These are phyloP conservation scores for Athalia circularis DNA, from an alignment of 2,888 invertebrate species.

Conservation along the genomic window DNA sequence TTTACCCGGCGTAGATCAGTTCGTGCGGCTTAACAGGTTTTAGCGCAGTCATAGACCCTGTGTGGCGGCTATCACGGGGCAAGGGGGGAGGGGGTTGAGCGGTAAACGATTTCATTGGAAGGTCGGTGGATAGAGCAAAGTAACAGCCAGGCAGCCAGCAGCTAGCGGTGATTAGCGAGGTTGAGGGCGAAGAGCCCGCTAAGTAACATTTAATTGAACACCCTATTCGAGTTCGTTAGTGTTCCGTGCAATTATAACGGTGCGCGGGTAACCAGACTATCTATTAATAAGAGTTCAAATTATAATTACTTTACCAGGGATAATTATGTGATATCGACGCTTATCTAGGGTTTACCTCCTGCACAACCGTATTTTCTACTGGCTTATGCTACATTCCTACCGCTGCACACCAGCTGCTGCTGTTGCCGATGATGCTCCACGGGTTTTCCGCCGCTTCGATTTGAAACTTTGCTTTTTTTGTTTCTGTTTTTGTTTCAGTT, in stretches of 20 bases:
- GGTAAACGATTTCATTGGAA: slow-evolving; percentile 41
- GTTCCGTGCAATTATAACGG: slow-evolving; percentile 60
- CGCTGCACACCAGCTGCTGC: too few species aligned
- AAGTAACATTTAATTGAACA: slow-evolving; percentile 70
- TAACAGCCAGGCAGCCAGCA: slow-evolving; percentile 42
- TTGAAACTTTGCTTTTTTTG: too few species aligned
- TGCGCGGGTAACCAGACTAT: slow-evolving; percentile 54
- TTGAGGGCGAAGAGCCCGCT: slow-evolving; percentile 54
- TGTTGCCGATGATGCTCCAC: too few species aligned
- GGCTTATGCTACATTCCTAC: too few species aligned
- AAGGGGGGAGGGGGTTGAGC: slow-evolving; percentile 40
- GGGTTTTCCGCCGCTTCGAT: too few species aligned
- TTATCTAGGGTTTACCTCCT: not conserved
- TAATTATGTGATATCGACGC: not conserved
- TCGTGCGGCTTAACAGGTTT: not conserved
- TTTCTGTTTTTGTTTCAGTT: too few species aligned
- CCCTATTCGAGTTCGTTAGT: slow-evolving; percentile 68
- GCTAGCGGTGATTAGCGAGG: slow-evolving; percentile 61
- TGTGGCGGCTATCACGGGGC: not conserved
- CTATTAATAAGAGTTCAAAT: slow-evolving; percentile 66
- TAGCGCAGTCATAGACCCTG: not conserved
- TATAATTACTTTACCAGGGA: slow-evolving; percentile 58
- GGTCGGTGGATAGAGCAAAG: slow-evolving; percentile 48
- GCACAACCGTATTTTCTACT: too few species aligned
- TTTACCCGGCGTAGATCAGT: not conserved